Conservation (phyloP, 2,888 invertebrate species). For the Clepsis dumicolana region DNA sequence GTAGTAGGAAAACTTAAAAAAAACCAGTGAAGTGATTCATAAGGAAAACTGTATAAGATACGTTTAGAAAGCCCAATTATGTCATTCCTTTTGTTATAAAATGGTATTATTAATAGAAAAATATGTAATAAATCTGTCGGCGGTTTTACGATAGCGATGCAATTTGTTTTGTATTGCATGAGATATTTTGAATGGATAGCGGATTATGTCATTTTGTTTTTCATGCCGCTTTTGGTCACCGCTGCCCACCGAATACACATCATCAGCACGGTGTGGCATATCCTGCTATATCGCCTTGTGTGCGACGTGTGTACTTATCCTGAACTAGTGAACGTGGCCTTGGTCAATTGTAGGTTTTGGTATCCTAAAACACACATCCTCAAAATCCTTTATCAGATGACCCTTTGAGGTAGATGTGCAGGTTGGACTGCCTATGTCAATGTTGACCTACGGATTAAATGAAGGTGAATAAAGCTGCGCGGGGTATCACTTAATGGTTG, state of each 20-base stretch:
- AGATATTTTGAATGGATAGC: too few relatives aligned
- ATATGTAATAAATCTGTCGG: too few relatives aligned
- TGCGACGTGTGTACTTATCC: neutral
- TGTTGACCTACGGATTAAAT: slow-evolving; percentile 35
- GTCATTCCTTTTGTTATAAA: too few relatives aligned
- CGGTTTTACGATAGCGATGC: too few relatives aligned
- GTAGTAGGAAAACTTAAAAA: too few relatives aligned
- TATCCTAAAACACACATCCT: slow-evolving; percentile 22
- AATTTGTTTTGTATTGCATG: too few relatives aligned
- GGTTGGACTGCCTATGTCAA: slow-evolving; percentile 34
- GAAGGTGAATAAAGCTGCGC: slow-evolving; percentile 32
- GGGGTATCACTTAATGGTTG: slow-evolving; percentile 25
- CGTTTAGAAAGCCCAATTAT: too few relatives aligned
- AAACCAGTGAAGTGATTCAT: too few relatives aligned
- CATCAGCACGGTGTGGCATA: neutral
- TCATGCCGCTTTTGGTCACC: neutral
- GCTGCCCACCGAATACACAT: neutral
- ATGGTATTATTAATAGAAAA: too few relatives aligned
- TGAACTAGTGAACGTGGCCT: neutral
- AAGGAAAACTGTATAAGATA: too few relatives aligned
- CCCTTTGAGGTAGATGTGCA: slow-evolving; percentile 25
- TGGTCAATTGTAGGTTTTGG: slow-evolving; percentile 5
- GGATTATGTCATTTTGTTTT: too few relatives aligned
- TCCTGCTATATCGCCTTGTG: neutral
- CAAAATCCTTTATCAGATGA: slow-evolving; percentile 36